Evolutionary conservation across 2,113 vertebrate species (phyloP).

Genomic region (Mobula birostris): DNA sequence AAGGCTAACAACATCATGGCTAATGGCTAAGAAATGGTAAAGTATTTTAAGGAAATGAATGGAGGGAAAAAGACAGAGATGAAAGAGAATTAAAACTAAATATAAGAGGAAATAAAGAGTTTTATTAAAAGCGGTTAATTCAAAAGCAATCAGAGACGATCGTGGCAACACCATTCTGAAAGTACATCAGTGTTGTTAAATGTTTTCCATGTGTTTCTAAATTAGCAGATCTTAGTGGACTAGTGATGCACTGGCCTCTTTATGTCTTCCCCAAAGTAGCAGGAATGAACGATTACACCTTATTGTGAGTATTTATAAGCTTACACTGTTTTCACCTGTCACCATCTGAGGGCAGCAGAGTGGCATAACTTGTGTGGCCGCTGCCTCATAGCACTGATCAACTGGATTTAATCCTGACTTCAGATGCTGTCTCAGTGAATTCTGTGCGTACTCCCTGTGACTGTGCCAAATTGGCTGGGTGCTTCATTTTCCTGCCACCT

Average conservation of each 20-base stretch:
- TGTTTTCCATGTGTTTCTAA: not conserved
- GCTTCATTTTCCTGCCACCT: too few species aligned
- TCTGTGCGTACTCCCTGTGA: too few species aligned
- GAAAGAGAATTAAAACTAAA: not conserved
- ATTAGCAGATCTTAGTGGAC: not conserved
- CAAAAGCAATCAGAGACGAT: not conserved
- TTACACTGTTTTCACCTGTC: not conserved
- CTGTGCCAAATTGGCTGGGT: too few species aligned
- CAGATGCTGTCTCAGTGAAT: too few species aligned
- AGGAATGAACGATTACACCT: not conserved
- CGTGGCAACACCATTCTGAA: not conserved
- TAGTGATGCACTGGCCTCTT: not conserved
- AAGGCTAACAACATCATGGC: too few species aligned
- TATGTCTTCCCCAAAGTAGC: not conserved
- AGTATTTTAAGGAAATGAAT: not conserved
- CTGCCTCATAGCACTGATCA: too few species aligned
- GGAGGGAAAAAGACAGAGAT: not conserved
- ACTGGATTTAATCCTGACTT: too few species aligned
- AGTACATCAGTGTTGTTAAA: not conserved
- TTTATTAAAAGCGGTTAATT: not conserved
- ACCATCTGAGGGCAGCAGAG: not conserved
- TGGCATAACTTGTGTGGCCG: too few species aligned
- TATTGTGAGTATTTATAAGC: not conserved
- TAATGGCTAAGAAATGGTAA: not conserved
- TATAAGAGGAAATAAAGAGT: not conserved